Base-by-base conservation (phyloP, 2,113 vertebrate genomes). In the Mandrillus leucophaeus region DNA sequence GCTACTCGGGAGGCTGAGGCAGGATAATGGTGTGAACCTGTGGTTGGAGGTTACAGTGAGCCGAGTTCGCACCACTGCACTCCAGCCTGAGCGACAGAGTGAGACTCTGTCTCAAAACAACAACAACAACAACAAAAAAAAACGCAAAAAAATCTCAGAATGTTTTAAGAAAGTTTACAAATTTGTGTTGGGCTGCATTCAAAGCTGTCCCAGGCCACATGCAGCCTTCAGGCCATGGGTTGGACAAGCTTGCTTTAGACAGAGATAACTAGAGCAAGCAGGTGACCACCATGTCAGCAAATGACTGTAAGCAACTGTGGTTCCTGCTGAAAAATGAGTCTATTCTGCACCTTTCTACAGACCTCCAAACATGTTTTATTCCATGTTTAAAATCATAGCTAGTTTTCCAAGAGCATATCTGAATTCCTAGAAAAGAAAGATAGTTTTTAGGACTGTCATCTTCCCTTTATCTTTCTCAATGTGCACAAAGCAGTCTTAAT, bases 361-460 rank as follows among this genome's bases (percentile, higher is more conserved):
- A 43, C 13, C 27, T 50, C 83, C n/a, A 82, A 80, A 50, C 14
- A 25, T 55, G 16, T 57, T 73, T 78, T 18, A 57, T 38, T 84
- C 20, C 5, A 38, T 66, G 30, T 76, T 91, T 95, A 86, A 97
- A 97, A 80, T 48, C 38, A 40, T 64, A 88, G 32, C 22, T 96
- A 2, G 92, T 95, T 95, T 82, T 92, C 35, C 17, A 95, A 95
- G n/a, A 95, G 50, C 43, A 4, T 92, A 30, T 92, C 73, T 92
- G 40, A 83, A 40, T 95, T 88, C 66, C 80, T 97, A 92, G 92
- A 66, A 89, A 96, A 43, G 52, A 96, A 88, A 70, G n/a, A 50
- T 83, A 93, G 81, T 76, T 85, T 95, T 92, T 87, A 95, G 80
- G 50, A 43, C 50, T 93, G 5, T 90, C 43, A 52, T 13, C 81